phyloP scores from a whole-genome alignment of 2,113 vertebrate species.

The Pseudonaja textilis region DNA sequence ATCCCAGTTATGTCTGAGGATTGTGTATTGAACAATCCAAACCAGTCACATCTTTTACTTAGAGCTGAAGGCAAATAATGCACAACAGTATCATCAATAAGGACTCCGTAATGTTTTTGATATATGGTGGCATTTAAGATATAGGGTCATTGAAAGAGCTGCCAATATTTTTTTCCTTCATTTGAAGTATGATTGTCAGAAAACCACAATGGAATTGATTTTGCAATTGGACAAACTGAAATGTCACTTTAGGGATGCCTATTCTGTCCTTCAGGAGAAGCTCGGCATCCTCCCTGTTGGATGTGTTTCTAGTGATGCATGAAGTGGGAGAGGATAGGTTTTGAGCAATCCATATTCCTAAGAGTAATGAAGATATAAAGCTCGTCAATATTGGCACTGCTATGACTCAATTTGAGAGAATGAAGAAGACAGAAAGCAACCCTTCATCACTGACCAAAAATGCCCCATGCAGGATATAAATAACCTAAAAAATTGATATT shows the following conservation, averaged over 20 bases:
- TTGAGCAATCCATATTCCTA: conserved; percentile 24
- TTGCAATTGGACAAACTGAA: neutral
- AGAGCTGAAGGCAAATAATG: conserved; percentile 19
- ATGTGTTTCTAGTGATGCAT: neutral
- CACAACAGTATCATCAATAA: conserved; percentile 18
- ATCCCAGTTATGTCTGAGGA: neutral
- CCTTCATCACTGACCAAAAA: conserved; percentile 23
- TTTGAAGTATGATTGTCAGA: conserved; percentile 25
- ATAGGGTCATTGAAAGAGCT: conserved; percentile 21
- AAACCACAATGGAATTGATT: conserved; percentile 8
- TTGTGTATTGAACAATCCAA: neutral
- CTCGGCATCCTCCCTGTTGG: neutral
- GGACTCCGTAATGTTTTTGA: conserved; percentile 26
- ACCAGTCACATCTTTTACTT: conserved; percentile 17
- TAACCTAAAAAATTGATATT: conserved; percentile 33
- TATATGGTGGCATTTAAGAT: conserved; percentile 21
- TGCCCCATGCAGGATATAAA: conserved; percentile 27
- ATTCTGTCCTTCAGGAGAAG: neutral
- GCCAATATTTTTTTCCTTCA: conserved; percentile 14
- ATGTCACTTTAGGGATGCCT: neutral
- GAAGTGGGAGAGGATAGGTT: neutral
- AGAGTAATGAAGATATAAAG: conserved; percentile 21
- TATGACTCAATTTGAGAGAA: conserved; percentile 12
- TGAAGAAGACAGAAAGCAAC: conserved; percentile 8
- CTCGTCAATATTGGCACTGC: conserved; percentile 21